Base-by-base conservation (phyloP, 1,140 invertebrate genomes). In the Rhysida immarginata region DNA sequence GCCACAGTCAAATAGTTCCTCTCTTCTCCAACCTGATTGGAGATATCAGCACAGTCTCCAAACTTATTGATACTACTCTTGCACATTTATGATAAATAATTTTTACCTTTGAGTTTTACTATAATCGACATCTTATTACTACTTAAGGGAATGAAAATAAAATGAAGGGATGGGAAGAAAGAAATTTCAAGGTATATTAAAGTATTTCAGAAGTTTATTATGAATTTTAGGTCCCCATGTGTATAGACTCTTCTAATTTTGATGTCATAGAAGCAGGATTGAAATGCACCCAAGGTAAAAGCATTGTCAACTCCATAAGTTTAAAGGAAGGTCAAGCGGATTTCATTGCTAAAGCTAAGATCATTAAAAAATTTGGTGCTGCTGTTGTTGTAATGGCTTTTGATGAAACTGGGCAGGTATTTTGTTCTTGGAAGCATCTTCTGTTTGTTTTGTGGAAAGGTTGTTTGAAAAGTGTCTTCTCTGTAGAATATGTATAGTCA, bases 171-270 rank as follows among this genome's bases (percentile, higher is more conserved):
- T 13, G 21, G 21, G 21, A 48, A 48, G 11, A 48, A 48, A 14
- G 21, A 13, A 48, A 48, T 48, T 48, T 48, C 14, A 48, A 14
- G n/a, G n/a, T n/a, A n/a, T n/a, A n/a, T n/a, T n/a, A n/a, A n/a
- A n/a, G n/a, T n/a, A n/a, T n/a, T n/a, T n/a, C n/a, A n/a, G n/a
- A n/a, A n/a, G 45, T 13, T 48, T 14, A 18, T 48, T 48, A 23
- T 48, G 8, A 5, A 26, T 61, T 49, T 18, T 59, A 74, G 71
- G 75, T 78, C 1, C 78, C 79, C 3, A 58, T 81, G 2, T 79
- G 77, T 62, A 74, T 80, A 43, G 78, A 80, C 62, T 79, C 77
- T 1, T 79, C 78, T 11, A 77, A 79, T 63, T 80, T 78, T 63
- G 66, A 68, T 42, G 73, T 78, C 5, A 68, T 78, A 55, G 73